phyloP scores from a whole-genome alignment of 2,797 vertebrate species.

The Hypotaenidia philippensis region DNA sequence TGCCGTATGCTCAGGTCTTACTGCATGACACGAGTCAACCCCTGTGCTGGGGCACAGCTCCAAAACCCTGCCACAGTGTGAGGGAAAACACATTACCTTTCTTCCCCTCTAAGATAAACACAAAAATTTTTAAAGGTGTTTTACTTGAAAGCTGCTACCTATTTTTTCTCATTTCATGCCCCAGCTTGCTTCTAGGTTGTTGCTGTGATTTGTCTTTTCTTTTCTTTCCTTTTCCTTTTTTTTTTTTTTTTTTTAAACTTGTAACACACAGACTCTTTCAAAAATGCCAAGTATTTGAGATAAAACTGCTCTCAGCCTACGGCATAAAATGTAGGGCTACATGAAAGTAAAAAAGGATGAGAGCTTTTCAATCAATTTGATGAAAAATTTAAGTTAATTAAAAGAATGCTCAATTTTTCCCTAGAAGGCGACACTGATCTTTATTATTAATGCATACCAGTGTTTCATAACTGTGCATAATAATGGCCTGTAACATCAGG shows the following conservation, averaged over 20 bases:
- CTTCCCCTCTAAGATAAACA: conserved; percentile 40
- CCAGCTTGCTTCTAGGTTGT: conserved; percentile 62
- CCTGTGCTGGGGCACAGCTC: background rate
- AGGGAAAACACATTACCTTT: background rate
- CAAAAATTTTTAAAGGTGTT: background rate
- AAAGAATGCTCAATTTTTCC: conserved; percentile 83
- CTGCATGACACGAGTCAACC: background rate
- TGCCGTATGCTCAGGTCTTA: background rate
- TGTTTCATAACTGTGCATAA: conserved; percentile 78
- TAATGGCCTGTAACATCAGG: conserved; percentile 79
- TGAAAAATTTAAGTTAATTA: conserved; percentile 88
- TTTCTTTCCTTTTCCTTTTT: background rate
- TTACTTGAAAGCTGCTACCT: conserved; percentile 44
- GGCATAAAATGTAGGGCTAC: conserved; percentile 77
- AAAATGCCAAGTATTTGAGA: conserved; percentile 68
- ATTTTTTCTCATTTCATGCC: conserved; percentile 54
- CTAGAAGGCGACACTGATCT: conserved; percentile 84
- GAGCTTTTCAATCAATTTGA: conserved; percentile 86
- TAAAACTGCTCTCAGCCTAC: conserved; percentile 69
- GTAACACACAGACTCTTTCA: conserved; percentile 53
- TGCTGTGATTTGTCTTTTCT: conserved; percentile 40
- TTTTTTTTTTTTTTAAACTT: background rate
- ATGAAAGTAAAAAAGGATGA: conserved; percentile 81
- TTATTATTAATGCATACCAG: conserved; percentile 85
- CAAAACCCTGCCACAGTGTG: background rate